Base-by-base conservation (phyloP, 1,140 invertebrate genomes). In the Hypsibius dujardini region DNA sequence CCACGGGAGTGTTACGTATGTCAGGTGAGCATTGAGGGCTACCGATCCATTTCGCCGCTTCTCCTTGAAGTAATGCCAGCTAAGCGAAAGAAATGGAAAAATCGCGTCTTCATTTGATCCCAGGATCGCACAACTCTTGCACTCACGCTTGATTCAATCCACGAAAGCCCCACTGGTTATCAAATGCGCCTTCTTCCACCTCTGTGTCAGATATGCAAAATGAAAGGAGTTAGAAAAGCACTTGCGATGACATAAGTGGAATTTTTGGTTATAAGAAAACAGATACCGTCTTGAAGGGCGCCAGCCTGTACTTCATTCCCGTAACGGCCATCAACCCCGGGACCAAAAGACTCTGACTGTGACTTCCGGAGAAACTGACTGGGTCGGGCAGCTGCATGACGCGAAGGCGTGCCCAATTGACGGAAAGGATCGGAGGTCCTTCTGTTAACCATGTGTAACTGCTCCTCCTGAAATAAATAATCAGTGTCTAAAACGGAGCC, bases 1-100 rank as follows among this genome's bases (percentile, higher is more conserved):
- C 92, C 94, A 97, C 69, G 95, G 93, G 76, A 98, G 83, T 73
- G 92, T 96, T 72, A 98, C 88, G 80, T 97, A 97, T 40, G 95
- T 98, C 62, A 98, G 85, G 81, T 92, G 95, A 75, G 92, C 90
- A 82, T 97, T 93, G 70, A 98, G 84, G 59, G 93, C 90, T 75
- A 91, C 86, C 72, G 88, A 92, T 81, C 90, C 90, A 75, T 90
- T 90, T 76, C 92, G 83, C 78, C 88, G 87, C 75, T 88, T 90
- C 81, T 98, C 94, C 80, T 95, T 95, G 88, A 94, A 95, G 80
- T 94, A 91, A 79, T 96, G 90, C 83, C 95, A 95, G 1, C 62
- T 67, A 42, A 7, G 45, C 12, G 12, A 67, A 42, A 67, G 62
- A 12, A 67, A 7, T 12, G 7, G 7, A 56, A 56, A 56, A 56